Conservation (phyloP, 2,888 invertebrate genomes). For the Branchipolynoe longqiensis region DNA sequence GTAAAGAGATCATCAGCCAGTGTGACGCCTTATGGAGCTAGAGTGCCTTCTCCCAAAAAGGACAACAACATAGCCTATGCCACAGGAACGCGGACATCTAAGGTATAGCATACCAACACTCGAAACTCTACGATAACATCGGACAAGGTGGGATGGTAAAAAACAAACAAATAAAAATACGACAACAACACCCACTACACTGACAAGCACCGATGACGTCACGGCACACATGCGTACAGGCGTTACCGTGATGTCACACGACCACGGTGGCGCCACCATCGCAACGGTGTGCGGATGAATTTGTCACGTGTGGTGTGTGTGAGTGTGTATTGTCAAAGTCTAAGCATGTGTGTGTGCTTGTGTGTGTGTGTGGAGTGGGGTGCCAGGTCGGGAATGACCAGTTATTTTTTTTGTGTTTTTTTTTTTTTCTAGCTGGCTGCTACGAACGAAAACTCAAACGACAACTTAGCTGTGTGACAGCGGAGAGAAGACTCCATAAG, state of each 20-base stretch:
- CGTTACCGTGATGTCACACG: constrained; percentile 1
- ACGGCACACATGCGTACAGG: constrained; percentile 10
- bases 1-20: constrained; percentile 30
- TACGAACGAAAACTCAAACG: constrained; percentile 46
- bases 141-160: background rate
- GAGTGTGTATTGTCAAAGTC: too few species aligned
- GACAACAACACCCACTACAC: background rate
- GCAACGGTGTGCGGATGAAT: too few species aligned
- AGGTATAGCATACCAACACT: background rate
- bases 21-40: constrained; percentile 45
- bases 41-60: constrained; percentile 27
- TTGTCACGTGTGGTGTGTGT: too few species aligned
- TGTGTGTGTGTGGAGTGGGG: background rate
- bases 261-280: too few species aligned
- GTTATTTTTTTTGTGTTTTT: too few species aligned
- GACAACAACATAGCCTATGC: constrained; percentile 2
- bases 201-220: constrained; percentile 41
- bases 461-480: constrained; percentile 22
- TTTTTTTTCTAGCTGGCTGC: background rate
- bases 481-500: constrained; percentile 52
- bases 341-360: too few species aligned
- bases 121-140: background rate
- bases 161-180: constrained; percentile 8
- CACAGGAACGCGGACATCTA: background rate
- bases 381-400: background rate